A percentile compares a stretch with the other conserved stretches of the same genome.
Evolutionary conservation across 2,113 vertebrate species (phyloP).

Genomic region (Phodopus roborovskii): DNA sequence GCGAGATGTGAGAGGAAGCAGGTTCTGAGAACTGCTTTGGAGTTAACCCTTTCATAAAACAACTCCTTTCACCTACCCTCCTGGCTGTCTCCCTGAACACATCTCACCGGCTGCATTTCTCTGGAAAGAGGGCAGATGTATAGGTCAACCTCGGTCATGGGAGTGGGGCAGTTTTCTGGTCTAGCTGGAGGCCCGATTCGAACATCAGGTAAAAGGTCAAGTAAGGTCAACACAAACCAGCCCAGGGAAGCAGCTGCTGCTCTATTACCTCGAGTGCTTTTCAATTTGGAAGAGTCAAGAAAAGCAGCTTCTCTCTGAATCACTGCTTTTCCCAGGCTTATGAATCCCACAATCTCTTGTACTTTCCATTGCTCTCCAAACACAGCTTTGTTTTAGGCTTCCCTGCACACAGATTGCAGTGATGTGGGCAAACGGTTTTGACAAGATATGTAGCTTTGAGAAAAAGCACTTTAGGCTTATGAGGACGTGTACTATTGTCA

Average conservation of each 20-base stretch:
- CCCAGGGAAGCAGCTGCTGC: conserved; percentile 73
- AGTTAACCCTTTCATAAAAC: conserved; percentile 71
- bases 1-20: not conserved
- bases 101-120: conserved; percentile 62
- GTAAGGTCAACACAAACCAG: conserved; percentile 73
- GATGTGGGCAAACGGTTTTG: conserved; percentile 75
- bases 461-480: conserved; percentile 41
- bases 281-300: conserved; percentile 75
- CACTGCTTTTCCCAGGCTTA: conserved; percentile 76
- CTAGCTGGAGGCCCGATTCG: conserved; percentile 71
- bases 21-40: not conserved
- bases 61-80: conserved; percentile 55
- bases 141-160: conserved; percentile 69
- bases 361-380: conserved; percentile 80
- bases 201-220: conserved; percentile 80
- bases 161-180: conserved; percentile 56
- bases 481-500: not conserved
- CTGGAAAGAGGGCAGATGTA: conserved; percentile 28
- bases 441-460: conserved; percentile 72
- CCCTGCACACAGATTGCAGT: conserved; percentile 70
- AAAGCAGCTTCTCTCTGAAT: conserved; percentile 77
- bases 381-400: conserved; percentile 80
- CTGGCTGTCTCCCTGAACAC: conserved; percentile 61
- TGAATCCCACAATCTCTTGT: conserved; percentile 74
- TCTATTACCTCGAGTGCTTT: conserved; percentile 78